Evolutionary conservation across 2,888 invertebrate genomes (phyloP), one percentile per base, ranked within the genome.

Genomic region (Drosophila koepferae): DNA sequence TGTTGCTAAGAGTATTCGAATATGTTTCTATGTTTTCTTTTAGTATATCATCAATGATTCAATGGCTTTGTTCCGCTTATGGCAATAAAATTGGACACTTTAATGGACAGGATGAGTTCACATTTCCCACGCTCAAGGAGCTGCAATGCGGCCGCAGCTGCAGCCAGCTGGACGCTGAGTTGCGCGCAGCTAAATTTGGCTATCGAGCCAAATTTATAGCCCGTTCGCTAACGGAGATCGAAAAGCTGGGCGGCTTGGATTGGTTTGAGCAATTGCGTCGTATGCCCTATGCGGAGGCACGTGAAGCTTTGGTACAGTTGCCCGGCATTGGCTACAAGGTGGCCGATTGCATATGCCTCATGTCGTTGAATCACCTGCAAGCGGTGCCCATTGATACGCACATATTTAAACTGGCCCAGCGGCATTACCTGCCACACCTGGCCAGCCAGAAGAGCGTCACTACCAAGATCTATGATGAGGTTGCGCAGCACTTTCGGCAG

Each of bases 321-420:
- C 95, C 96, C 79, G 99, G 99, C 12, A 96, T 99, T 83, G 99
- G 99, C 3, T 96, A 97, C 10, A 99, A 99, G 95, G 98, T 99
- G 20, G 98, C 99, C 0, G 99, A 99, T 93, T 99, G 99, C 93
- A 97, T 99, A 82, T 98, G 98, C 91, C 94, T 99, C 23, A 99
- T 99, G 99, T 98, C 99, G 0, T 92, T 99, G 59, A 96, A 96
- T 65, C 97, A 99, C 91, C 93, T 97, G 58, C 95, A 96, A 84
- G 96, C 98, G 0, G 95, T 99, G 62, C 99, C 99, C 1, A 97
- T 99, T 0, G 99, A 99, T 93, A 99, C 99, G 0, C 99, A 99
- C 91, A 97, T 99, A 31, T 97, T 96, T 93, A 97, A 98, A 94
- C 96, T 99, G 79, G 98, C 98, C 0, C 95, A 95, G 20, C 94